Conservation (phyloP, 2,113 vertebrate species). For the Orthonyx spaldingii region DNA sequence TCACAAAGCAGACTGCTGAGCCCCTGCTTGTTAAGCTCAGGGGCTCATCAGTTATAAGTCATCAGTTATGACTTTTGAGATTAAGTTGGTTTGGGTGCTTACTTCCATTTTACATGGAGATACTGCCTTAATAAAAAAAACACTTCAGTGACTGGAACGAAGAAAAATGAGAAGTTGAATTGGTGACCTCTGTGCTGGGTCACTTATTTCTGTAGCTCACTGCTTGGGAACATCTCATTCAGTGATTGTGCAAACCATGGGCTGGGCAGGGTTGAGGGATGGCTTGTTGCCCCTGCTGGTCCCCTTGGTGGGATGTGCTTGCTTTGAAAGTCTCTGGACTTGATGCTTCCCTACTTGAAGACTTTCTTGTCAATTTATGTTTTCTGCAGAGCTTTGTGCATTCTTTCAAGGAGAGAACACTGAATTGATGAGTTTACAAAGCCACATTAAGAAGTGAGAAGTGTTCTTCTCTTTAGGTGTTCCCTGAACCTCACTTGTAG, state of each 20-base stretch:
- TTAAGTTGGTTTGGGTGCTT: background rate
- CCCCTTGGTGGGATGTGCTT: background rate
- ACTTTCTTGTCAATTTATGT: background rate
- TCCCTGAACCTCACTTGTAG: background rate
- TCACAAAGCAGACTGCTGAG: background rate
- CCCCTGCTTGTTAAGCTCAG: background rate
- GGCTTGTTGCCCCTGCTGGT: background rate
- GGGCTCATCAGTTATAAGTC: background rate
- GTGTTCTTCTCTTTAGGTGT: background rate
- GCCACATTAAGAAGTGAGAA: background rate
- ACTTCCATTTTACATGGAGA: background rate
- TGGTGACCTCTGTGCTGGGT: background rate
- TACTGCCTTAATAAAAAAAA: background rate
- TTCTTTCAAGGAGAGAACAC: background rate
- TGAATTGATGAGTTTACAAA: background rate
- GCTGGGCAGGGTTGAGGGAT: background rate
- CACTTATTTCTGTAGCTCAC: background rate
- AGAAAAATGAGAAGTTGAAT: background rate
- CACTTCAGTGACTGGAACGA: background rate
- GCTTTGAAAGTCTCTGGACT: background rate
- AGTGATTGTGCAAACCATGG: fast-evolving
- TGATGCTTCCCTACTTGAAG: background rate
- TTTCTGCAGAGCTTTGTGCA: background rate
- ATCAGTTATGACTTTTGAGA: background rate
- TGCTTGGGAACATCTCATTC: background rate